Evolutionary conservation across 2,888 invertebrate genomes (phyloP), one percentile per base, ranked within the genome.

Genomic region (Julus scanicus): DNA sequence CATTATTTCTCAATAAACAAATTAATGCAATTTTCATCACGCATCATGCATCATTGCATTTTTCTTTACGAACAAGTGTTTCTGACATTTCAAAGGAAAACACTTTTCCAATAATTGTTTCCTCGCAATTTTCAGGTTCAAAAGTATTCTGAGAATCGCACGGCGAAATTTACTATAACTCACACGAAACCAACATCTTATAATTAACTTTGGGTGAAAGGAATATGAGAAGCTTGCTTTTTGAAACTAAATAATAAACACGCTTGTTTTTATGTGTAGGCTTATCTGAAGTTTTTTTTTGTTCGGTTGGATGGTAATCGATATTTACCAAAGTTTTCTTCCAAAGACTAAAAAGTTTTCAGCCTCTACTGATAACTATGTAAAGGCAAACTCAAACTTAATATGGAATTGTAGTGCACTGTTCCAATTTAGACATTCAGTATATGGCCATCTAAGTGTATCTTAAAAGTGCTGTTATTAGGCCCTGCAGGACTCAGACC

Each of bases 21-120:
- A 80, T 80, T 29, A 20, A 71, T 71, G 13, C 37, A 13, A 80
- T 37, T 80, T 80, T 20, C 80, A 80, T 80, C 80, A 80, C 37
- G 20, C 63, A 71, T 71, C 63, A n/a, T n/a, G 9, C 57, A 63
- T 63, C 57, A 71, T 71, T 1, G n/a, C 80, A 37, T 29, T 13
- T 13, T 37, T 80, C 80, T 80, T 13, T 37, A 80, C 13, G 37
- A 80, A 80, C 80, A 37, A 80, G 5, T 80, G 80, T 6, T 15
- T 80, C 80, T 37, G 80, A 80, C 80, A 80, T 37, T 80, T 80
- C 80, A 80, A 80, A 80, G 80, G 37, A 80, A 37, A 37, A 11
- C 29, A 3, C 17, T 80, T 37, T 80, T 80, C 80, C 80, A 37
- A 80, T 80, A 80, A 80, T 13, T 37, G 80, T 80, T 80, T 17